Evolutionary conservation across 2,113 vertebrate genomes (phyloP).

Genomic region (Ictalurus punctatus): DNA sequence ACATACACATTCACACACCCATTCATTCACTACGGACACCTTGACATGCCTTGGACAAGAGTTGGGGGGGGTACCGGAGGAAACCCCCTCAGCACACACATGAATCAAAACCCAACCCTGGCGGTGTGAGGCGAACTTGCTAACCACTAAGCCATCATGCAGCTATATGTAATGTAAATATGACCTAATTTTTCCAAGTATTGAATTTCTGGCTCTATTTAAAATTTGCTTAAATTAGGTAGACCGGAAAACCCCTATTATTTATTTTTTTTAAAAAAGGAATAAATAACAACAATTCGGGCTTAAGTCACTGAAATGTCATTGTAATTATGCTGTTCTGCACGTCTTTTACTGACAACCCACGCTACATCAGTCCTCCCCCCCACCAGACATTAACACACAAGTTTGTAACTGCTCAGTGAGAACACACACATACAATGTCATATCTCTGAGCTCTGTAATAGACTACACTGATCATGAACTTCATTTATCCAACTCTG

Average conservation of each 20-base stretch:
- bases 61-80: too few relatives aligned
- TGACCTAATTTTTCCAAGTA: not conserved
- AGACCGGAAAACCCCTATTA: not conserved
- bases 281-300: not conserved
- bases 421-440: not conserved
- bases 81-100: too few relatives aligned
- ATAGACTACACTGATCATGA: conserved; percentile 5
- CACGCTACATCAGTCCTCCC: not conserved
- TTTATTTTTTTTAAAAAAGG: not conserved
- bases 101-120: too few relatives aligned
- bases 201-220: not conserved
- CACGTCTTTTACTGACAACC: not conserved
- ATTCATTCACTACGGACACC: too few relatives aligned
- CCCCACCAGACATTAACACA: not conserved
- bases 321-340: not conserved
- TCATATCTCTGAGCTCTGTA: not conserved
- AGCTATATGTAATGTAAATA: too few relatives aligned
- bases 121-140: too few relatives aligned
- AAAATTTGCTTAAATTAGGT: not conserved
- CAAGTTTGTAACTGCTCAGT: not conserved
- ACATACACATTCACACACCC: too few relatives aligned
- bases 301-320: not conserved
- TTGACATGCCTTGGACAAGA: too few relatives aligned
- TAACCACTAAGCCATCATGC: too few relatives aligned
- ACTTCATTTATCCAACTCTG: not conserved